Evolutionary conservation across 1,140 invertebrate genomes (phyloP).

Genomic region (Artemia franciscana): DNA sequence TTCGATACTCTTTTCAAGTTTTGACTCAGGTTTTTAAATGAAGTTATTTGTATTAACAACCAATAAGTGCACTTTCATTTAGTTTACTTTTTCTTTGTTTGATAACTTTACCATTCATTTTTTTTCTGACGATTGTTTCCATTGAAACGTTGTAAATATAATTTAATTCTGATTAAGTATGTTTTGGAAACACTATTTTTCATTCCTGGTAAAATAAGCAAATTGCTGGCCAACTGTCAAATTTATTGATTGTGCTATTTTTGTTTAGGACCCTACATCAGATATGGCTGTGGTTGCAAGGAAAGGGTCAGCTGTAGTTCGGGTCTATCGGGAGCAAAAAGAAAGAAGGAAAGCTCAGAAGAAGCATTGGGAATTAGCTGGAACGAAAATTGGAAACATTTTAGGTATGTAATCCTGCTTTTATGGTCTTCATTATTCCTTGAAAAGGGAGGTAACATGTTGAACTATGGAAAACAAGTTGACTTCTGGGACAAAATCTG

Average conservation of each 20-base stretch:
- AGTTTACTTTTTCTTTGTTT: too few species aligned
- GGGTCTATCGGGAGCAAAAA: constrained; percentile 79
- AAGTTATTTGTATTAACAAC: too few species aligned
- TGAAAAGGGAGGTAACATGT: too few species aligned
- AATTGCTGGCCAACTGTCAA: background rate
- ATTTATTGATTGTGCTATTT: constrained; percentile 9
- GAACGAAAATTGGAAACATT: constrained; percentile 87
- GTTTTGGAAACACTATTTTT: background rate
- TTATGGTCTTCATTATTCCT: too few species aligned
- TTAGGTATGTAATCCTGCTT: constrained; percentile 36
- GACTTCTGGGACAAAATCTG: too few species aligned
- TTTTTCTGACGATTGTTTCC: too few species aligned
- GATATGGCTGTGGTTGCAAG: constrained; percentile 91
- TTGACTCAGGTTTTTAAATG: too few species aligned
- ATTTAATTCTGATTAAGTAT: background rate
- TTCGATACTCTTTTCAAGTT: too few species aligned
- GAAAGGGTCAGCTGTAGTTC: constrained; percentile 81
- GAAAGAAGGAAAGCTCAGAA: constrained; percentile 86
- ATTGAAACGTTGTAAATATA: too few species aligned
- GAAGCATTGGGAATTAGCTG: constrained; percentile 96
- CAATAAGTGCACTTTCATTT: too few species aligned
- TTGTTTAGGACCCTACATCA: constrained; percentile 64
- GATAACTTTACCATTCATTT: too few species aligned
- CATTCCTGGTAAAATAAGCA: background rate
- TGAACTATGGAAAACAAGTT: too few species aligned